Evolutionary conservation across 1,140 invertebrate species (phyloP), one percentile per base, ranked within the genome.

Genomic region (Brachionus rubens): DNA sequence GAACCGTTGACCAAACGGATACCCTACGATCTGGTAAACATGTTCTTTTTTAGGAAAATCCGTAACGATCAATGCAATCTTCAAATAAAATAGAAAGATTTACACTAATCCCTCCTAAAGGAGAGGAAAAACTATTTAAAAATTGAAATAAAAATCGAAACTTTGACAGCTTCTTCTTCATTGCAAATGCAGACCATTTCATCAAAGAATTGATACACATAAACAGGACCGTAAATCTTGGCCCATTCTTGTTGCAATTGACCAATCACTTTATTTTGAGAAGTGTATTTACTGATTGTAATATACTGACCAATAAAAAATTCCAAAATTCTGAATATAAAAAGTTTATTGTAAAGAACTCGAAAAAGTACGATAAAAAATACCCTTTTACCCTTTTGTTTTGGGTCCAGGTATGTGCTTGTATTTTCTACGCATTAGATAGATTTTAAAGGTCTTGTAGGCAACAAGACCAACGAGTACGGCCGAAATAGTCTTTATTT

Each of bases 221-320:
- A 56, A 28, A 56, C 52, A 6, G 24, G 21, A 5, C 68, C 68
- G 41, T 33, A 50, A 16, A 50, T 10, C n/a, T 30, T 24, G 3
- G 33, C 7, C 59, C 59, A 65, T 14, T 65, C 19, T 9, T 5
- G 19, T 21, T 30, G 19, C 0, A 65, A 24, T 19, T 65, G 24
- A 24, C 24, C 36, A 43, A 65, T 30, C 28, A 65, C 43, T 24
- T 65, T 65, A 14, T 16, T 26, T 43, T 43, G 26, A 24, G 59
- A 41, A 5, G 43, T 14, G 30, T 46, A 26, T 41, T 72, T 54
- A 12, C 19, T 48, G 10, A 50, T 33, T 4, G 33, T 6, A 24
- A 50, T n/a, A 54, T 72, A 50, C 19, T 56, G 24, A 14, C 68
- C 68, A 24, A 72, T 14, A 48, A 36, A 72, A 54, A 72, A 72